Conservation (phyloP, 2,113 vertebrate species). For the Actinemys pallida region DNA sequence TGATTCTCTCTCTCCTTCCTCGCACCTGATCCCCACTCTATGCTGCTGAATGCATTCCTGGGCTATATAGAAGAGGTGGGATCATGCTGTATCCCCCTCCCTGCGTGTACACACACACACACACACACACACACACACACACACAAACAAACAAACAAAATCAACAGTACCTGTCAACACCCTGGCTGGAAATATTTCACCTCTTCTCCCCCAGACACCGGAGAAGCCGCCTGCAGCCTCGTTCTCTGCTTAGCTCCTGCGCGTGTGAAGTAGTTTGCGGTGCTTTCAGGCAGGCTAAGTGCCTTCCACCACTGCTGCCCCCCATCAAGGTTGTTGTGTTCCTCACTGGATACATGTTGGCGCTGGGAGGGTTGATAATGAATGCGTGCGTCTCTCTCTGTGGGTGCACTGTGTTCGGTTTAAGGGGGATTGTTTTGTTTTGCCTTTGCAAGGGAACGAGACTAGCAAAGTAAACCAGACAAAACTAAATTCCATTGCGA, state of each 20-base stretch:
- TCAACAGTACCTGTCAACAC: not conserved
- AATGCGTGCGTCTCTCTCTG: not conserved
- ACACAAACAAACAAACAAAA: not conserved
- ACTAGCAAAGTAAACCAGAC: not conserved
- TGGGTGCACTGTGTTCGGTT: not conserved
- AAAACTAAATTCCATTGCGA: not conserved
- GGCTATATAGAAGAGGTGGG: not conserved
- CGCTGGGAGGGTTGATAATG: not conserved
- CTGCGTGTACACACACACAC: no score
- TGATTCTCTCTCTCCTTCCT: not conserved
- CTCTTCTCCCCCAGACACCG: not conserved
- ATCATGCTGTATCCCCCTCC: rapidly evolving
- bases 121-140: no score
- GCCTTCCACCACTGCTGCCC: constrained; percentile 7
- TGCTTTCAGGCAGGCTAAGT: not conserved
- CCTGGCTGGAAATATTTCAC: not conserved
- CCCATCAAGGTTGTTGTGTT: not conserved
- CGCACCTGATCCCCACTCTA: not conserved
- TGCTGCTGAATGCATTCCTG: not conserved
- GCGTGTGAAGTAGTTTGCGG: not conserved
- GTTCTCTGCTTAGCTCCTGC: not conserved
- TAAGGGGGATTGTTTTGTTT: not conserved
- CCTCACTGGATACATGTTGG: not conserved
- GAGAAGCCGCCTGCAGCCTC: not conserved
- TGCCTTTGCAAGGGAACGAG: not conserved